A percentile compares a stretch with the other conserved stretches of the same genome.
These are phyloP conservation scores for Sciurus carolinensis DNA, from an alignment of 2,797 vertebrate genomes.

Conservation along the genomic window DNA sequence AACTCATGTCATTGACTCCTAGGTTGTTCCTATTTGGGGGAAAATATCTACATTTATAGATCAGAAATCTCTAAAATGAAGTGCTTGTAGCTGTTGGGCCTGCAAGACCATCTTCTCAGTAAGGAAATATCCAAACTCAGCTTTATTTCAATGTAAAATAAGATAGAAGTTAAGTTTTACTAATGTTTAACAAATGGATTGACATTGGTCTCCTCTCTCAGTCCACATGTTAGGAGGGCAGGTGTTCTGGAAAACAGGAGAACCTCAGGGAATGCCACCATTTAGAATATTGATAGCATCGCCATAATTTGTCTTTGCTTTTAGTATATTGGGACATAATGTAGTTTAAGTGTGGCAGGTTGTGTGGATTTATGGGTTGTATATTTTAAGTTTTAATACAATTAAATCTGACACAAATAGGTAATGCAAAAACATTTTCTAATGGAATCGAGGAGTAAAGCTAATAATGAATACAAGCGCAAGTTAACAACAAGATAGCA, in stretches of 20 bases:
- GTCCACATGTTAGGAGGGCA: neutral
- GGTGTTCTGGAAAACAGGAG: neutral
- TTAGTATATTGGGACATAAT: neutral
- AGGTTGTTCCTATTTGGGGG: neutral
- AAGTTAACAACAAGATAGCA: neutral
- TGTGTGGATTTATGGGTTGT: neutral
- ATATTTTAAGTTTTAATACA: conserved; percentile 18
- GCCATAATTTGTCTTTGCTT: neutral
- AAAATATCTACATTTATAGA: neutral
- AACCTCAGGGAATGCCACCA: neutral
- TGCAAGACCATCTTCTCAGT: neutral
- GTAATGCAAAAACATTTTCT: conserved; percentile 5
- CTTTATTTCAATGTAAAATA: conserved; percentile 34
- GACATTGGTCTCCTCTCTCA: neutral
- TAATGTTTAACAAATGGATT: conserved; percentile 28
- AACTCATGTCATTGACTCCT: neutral
- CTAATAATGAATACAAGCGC: neutral
- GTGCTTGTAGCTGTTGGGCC: neutral
- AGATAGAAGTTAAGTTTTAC: neutral
- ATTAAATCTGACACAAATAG: conserved; percentile 15
- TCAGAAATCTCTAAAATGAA: conserved; percentile 2
- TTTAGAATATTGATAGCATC: neutral
- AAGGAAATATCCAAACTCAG: conserved; percentile 27
- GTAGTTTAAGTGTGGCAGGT: neutral
- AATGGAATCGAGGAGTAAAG: neutral